A percentile compares a stretch with the other conserved stretches of the same genome.
phyloP scores from a whole-genome alignment of 2,797 vertebrate species.

The Botia almorhae region DNA sequence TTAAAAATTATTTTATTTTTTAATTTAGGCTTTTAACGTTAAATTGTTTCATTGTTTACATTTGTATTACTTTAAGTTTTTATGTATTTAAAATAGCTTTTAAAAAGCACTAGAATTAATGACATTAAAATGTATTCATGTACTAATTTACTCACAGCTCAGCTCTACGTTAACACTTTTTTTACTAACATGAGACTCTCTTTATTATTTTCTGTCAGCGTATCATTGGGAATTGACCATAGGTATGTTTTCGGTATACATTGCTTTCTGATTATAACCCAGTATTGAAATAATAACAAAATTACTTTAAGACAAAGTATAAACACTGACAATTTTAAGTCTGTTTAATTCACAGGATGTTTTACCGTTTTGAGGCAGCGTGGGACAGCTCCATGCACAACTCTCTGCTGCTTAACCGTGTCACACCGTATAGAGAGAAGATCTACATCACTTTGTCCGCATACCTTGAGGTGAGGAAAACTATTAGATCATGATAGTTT shows the following conservation, averaged over 20 bases:
- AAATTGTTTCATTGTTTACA: too few species aligned
- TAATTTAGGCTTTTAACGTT: too few species aligned
- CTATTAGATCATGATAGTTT: not conserved
- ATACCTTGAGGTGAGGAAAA: conserved; percentile 88
- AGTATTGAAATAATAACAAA: not conserved
- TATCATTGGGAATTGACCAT: conserved; percentile 91
- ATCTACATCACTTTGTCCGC: conserved; percentile 98
- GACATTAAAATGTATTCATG: too few species aligned
- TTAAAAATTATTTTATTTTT: too few species aligned
- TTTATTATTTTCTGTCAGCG: conserved; percentile 78
- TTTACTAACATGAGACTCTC: conserved; percentile 73
- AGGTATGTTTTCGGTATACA: conserved; percentile 80
- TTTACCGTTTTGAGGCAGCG: conserved; percentile 93
- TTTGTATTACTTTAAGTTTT: too few species aligned
- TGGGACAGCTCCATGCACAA: conserved; percentile 99
- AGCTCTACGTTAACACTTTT: conserved; percentile 56
- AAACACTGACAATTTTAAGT: conserved; percentile 5
- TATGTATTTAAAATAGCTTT: too few species aligned
- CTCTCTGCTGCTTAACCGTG: conserved; percentile 94
- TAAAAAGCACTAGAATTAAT: too few species aligned
- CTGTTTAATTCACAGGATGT: conserved; percentile 81
- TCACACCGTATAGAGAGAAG: conserved; percentile 96
- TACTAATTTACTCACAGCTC: conserved; percentile 70
- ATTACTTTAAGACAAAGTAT: not conserved
- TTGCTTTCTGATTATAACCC: not conserved